phyloP scores from a whole-genome alignment of 2,888 invertebrate species.

The Harmothoe impar region DNA sequence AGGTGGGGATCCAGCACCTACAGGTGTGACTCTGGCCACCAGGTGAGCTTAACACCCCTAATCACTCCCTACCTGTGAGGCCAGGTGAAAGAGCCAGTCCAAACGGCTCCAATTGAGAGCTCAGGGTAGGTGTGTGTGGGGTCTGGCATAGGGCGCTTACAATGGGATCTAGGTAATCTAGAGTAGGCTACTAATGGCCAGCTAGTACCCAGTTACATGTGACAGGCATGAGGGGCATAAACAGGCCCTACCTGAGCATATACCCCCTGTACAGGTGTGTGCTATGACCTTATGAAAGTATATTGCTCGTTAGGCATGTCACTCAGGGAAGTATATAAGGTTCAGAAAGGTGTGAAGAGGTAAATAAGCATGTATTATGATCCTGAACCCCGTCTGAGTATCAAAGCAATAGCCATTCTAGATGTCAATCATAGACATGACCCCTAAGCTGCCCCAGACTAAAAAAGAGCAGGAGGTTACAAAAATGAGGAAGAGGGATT shows the following conservation, averaged over 20 bases:
- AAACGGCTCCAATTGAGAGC: constrained; percentile 23
- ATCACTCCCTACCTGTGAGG: neutral
- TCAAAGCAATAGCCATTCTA: too few relatives aligned
- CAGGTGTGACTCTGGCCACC: constrained; percentile 23
- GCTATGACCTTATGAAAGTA: neutral
- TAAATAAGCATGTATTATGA: neutral
- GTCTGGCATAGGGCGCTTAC: neutral
- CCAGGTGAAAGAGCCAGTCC: constrained; percentile 22
- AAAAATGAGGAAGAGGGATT: too few relatives aligned
- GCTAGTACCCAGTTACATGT: neutral
- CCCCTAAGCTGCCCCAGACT: too few relatives aligned
- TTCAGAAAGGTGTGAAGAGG: neutral
- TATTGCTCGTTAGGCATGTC: neutral
- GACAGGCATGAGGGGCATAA: too few relatives aligned
- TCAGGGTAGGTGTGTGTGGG: neutral
- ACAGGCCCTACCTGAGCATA: too few relatives aligned
- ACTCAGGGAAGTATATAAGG: neutral
- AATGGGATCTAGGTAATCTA: constrained; percentile 23
- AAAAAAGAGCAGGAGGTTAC: too few relatives aligned
- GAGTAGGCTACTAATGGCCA: constrained; percentile 21
- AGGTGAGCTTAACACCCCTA: constrained; percentile 29
- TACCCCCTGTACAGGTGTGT: neutral
- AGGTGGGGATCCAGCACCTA: constrained; percentile 5
- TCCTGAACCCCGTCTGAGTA: too few relatives aligned
- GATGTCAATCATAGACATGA: too few relatives aligned